Evolutionary conservation across 2,797 vertebrate species (phyloP), one percentile per base, ranked within the genome.

Genomic region (Clarias fuscus): DNA sequence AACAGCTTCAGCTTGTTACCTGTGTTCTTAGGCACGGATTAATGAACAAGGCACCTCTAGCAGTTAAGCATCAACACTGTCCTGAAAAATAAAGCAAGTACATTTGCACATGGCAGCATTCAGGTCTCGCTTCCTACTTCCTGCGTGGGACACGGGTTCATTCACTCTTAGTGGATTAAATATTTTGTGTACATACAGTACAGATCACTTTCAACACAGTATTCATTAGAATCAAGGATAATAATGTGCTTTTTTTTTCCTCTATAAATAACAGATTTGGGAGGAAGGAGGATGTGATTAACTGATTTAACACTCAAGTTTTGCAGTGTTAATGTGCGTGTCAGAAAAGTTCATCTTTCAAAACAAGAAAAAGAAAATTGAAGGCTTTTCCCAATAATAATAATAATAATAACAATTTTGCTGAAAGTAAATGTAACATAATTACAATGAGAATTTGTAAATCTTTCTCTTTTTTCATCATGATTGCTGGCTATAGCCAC

Each of bases 11-110:
- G 86, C 85, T 91, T 90, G 67, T 92, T 83, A 90, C 90, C 91
- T 93, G 90, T 93, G 89, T 92, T 92, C 92, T 93, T 94, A 95
- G 95, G 95, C 95, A 96, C 95, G 86, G 92, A 93, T 92, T 94
- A 94, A 94, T 91, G 90, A 96, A 94, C 93, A 96, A 96, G 96
- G 95, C 95, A 96, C 96, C 95, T 95, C 93, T 93, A 95, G 92
- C 94, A 92, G 93, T 92, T 89, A 95, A 94, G 93, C 94, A 87
- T 94, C 92, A 95, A 94, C 93, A 95, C 93, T 94, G 88, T 90
- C 83, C 92, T 92, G 72, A 88, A 86, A 93, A 82, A 90, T 84
- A 93, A 68, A 93, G 93, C 92, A 93, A 70, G 93, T 92, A 92
- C 33, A 90, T 93, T 92, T 93, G 91, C 92, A 94, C 94, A 94